Evolutionary conservation across 2,888 invertebrate species (phyloP).

Genomic region (Rosalia funebris): DNA sequence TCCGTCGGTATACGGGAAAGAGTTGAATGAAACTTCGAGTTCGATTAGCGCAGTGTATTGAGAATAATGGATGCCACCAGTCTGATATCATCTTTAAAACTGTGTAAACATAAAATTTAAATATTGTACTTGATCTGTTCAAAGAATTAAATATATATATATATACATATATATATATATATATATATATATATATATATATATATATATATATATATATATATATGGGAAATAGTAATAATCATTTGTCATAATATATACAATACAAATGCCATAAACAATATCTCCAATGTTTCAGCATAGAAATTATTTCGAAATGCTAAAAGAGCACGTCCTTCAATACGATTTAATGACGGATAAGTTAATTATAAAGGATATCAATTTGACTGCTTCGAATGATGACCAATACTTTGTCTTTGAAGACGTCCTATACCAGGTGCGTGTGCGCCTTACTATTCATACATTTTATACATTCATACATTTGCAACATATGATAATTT

Average conservation of each 20-base stretch:
- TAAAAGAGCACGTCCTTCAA: conserved; percentile 84
- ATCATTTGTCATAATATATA: too few relatives aligned
- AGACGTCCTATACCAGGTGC: conserved; percentile 91
- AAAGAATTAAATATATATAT: conserved; percentile 3
- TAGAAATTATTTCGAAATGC: conserved; percentile 77
- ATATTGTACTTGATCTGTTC: background rate
- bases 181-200: too few relatives aligned
- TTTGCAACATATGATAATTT: too few relatives aligned
- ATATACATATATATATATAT: background rate
- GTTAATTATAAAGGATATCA: conserved; percentile 94
- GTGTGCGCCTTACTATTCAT: background rate
- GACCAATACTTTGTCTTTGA: conserved; percentile 98
- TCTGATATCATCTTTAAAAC: conserved; percentile 19
- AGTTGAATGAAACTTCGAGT: background rate
- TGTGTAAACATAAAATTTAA: conserved; percentile 17
- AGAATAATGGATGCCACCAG: conserved; percentile 6
- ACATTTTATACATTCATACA: too few relatives aligned
- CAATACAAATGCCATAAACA: too few relatives aligned
- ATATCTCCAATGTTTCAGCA: conserved; percentile 74
- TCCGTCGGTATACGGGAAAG: background rate
- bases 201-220: too few relatives aligned
- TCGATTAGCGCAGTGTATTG: background rate
- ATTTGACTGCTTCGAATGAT: conserved; percentile 95
- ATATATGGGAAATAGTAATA: too few relatives aligned
- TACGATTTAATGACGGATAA: conserved; percentile 94